Percentiles rank a stretch among this genome's conserved stretches.
Conservation (phyloP, 1,140 invertebrate genomes). For the Zophobas atratus region DNA sequence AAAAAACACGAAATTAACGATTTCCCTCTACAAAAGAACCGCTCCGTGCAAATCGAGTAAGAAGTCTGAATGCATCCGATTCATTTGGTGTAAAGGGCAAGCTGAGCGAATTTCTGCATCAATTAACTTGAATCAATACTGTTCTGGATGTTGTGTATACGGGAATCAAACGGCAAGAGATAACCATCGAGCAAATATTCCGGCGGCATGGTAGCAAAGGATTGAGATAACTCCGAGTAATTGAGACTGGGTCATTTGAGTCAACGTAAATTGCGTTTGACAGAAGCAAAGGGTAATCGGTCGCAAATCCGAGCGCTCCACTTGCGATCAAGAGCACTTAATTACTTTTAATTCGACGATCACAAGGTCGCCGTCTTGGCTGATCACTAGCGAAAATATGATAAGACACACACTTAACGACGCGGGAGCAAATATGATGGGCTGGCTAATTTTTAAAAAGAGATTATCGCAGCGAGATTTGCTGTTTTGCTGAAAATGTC, state of each 20-base stretch:
- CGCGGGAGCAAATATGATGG: not conserved
- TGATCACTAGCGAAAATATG: too few relatives aligned
- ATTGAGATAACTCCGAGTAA: slow-evolving; percentile 35
- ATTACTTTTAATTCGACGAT: slow-evolving; percentile 34
- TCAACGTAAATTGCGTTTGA: slow-evolving; percentile 35
- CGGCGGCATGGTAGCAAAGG: slow-evolving; percentile 22
- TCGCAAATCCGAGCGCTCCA: slow-evolving; percentile 18
- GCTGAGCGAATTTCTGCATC: slow-evolving; percentile 47
- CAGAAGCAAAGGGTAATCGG: slow-evolving; percentile 6
- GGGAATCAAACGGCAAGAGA: slow-evolving; percentile 43
- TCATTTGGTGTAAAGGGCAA: slow-evolving; percentile 40
- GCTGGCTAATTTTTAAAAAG: not conserved
- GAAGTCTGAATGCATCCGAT: slow-evolving; percentile 24
- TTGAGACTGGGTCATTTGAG: slow-evolving; percentile 31
- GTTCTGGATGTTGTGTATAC: slow-evolving; percentile 17
- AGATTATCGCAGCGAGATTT: not conserved
- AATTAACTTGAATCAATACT: slow-evolving; percentile 45
- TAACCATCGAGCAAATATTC: slow-evolving; percentile 46
- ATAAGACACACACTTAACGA: not conserved
- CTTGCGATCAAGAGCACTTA: not conserved
- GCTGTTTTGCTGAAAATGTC: not conserved
- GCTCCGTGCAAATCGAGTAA: slow-evolving; percentile 2
- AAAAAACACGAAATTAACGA: slow-evolving; percentile 9
- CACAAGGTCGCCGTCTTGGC: slow-evolving; percentile 4
- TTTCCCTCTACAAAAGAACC: slow-evolving; percentile 5